Conservation (phyloP, 2,888 invertebrate genomes). For the Nomada goodeniana region DNA sequence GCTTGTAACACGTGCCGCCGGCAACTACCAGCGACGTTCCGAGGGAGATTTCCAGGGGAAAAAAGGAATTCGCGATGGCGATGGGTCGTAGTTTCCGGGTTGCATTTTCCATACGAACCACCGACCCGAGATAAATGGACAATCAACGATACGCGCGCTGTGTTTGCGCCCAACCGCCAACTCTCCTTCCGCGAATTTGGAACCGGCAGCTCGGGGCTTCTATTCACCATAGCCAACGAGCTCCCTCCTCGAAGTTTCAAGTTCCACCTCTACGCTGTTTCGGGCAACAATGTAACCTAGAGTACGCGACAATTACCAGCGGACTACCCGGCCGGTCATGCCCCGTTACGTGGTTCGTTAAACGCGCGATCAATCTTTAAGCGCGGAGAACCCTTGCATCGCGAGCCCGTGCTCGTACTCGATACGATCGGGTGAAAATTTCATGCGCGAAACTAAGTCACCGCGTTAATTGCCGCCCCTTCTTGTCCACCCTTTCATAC, state of each 20-base stretch:
- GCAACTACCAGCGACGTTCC: conserved; percentile 37
- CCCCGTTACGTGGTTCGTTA: conserved; percentile 30
- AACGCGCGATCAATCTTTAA: conserved; percentile 44
- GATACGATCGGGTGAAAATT: conserved; percentile 29
- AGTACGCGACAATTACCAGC: conserved; percentile 47
- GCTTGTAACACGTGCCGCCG: conserved; percentile 58
- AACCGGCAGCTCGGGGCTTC: neutral
- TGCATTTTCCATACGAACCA: conserved; percentile 57
- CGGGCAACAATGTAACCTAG: conserved; percentile 16
- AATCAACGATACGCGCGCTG: conserved; percentile 4
- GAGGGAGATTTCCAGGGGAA: conserved; percentile 13
- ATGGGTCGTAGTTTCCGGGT: conserved; percentile 22
- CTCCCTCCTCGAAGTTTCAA: conserved; percentile 23
- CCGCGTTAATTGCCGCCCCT: conserved; percentile 20
- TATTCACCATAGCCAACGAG: neutral
- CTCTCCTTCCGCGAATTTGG: neutral
- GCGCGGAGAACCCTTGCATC: neutral
- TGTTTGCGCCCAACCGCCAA: neutral
- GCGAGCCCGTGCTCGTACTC: neutral
- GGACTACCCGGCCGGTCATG: conserved; percentile 14
- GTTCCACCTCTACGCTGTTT: conserved; percentile 27
- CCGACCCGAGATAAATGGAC: conserved; percentile 28
- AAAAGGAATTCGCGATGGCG: neutral
- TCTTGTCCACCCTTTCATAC: conserved; percentile 12
- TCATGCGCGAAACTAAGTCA: conserved; percentile 11